These are phyloP conservation scores for Patella caerulea DNA, from an alignment of 2,888 invertebrate species.

Conservation along the genomic window DNA sequence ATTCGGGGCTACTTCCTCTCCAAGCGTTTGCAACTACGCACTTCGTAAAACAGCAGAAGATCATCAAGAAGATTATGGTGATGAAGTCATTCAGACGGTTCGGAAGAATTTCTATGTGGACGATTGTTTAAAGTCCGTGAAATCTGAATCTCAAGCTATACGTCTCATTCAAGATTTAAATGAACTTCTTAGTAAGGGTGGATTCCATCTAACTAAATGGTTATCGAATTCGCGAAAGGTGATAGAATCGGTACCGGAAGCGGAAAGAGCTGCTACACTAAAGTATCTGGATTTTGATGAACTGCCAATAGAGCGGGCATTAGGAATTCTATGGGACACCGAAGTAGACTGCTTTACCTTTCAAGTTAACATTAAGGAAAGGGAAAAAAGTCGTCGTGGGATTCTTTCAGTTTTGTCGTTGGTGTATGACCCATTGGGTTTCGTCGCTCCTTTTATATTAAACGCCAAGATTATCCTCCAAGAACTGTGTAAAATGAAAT, in stretches of 20 bases:
- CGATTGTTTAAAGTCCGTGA: constrained; percentile 13
- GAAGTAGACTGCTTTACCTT: constrained; percentile 5
- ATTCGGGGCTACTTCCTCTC: constrained; percentile 11
- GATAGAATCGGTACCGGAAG: constrained; percentile 31
- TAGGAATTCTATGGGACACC: constrained; percentile 3
- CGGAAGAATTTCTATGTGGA: constrained; percentile 19
- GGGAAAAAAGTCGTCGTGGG: background rate
- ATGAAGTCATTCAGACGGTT: background rate
- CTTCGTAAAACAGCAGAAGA: constrained; percentile 12
- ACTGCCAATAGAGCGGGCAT: constrained; percentile 5
- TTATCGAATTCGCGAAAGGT: constrained; percentile 34
- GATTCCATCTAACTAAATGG: constrained; percentile 39
- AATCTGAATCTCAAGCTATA: constrained; percentile 13
- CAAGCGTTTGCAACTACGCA: constrained; percentile 16
- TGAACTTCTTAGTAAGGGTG: constrained; percentile 19
- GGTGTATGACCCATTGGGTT: background rate
- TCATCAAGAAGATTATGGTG: background rate
- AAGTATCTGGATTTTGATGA: constrained; percentile 6
- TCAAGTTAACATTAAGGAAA: background rate
- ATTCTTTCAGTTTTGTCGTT: background rate
- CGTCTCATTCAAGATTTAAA: background rate
- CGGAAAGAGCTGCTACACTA: constrained; percentile 27
- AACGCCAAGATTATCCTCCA: constrained; percentile 16
- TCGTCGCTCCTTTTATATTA: constrained; percentile 13
- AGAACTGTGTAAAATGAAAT: constrained; percentile 12